Evolutionary conservation across 1,140 invertebrate genomes (phyloP), one percentile per base, ranked within the genome.

Genomic region (Vanessa tameamea): DNA sequence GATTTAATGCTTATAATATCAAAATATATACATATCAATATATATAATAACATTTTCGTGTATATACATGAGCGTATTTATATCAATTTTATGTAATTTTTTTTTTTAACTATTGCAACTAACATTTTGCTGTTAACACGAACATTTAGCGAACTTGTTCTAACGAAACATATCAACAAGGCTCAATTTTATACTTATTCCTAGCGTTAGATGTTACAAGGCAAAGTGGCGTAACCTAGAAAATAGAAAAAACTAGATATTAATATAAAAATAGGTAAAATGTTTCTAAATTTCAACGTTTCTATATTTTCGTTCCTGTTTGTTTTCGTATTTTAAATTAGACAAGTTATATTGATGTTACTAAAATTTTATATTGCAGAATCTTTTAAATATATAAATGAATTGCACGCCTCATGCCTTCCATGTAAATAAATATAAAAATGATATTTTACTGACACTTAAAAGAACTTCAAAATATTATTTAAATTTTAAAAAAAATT

Each of bases 111-210:
- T 61, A 37, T 43, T 12, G 23, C 26, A 61, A 61, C 57, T n/a
- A 31, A 37, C 5, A 15, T 20, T 23, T 57, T 26, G 55, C 55
- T 57, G 55, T 57, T n/a, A 47, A 57, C 75, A 70, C 55, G 47
- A 72, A 74, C 48, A 23, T 57, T 57, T 59, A 55, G 23, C 63
- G 50, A 78, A 63, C 65, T 72, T 75, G 65, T 69, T 71, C 68
- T 71, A 70, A 87, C 86, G 84, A 87, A 83, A 89, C 90, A 92
- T 92, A 92, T 92, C 90, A 92, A 84, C 79, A 87, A 92, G 88
- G 90, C 90, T 92, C 90, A 92, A 92, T 92, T 90, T 92, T 92
- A 77, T 92, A 92, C 86, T 78, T 89, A 90, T 87, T 83, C 83
- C 78, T 91, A 90, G 88, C 78, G 78, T 87, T 88, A 89, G 89